Base-by-base conservation (phyloP, 2,113 vertebrate genomes). In the Anguilla rostrata region DNA sequence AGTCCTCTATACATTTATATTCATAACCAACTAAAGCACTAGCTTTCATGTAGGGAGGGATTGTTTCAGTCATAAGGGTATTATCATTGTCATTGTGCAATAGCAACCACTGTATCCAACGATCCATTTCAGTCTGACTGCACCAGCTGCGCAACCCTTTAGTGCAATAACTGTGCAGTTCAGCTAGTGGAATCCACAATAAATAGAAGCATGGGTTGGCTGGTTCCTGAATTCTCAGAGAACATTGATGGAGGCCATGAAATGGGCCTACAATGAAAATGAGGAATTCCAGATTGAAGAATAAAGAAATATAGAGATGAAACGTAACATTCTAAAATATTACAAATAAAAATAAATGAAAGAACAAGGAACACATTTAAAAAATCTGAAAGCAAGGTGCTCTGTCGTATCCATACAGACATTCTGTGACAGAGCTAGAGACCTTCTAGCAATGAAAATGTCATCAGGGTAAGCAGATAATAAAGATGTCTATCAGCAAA, bases 351-450 rank as follows among this genome's bases (percentile, higher is more conserved):
- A 75, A 34, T n/a, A n/a, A n/a, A n/a, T 71, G 20, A 71, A 71
- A n/a, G 20, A 34, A 75, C 9, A 75, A 29, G 5, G n/a, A 34
- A 75, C 5, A 12, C 5, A 75, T 75, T 34, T 9, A 1, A 75
- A 34, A 12, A 75, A 75, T 9, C 71, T 29, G 26, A 75, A 34
- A 34, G n/a, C 71, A 75, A 75, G n/a, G 71, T 34, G 26, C 71
- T 75, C 71, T 75, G 71, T 75, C 71, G 34, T 85, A 46, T 79
- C 29, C 46, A 29, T 49, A 20, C 43, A 85, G 43, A 78, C 39
- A n/a, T 66, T 53, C 14, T 39, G 66, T 53, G 66, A 41, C 26
- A 78, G 29, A 84, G 16, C n/a, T 53, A 43, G 78, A 40, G 16
- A 20, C 39, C 39, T 80, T 16, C 11, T 56, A 16, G 26, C 71